Base-by-base conservation (phyloP, 2,888 invertebrate genomes). In the Noctuana brunneofusca region DNA sequence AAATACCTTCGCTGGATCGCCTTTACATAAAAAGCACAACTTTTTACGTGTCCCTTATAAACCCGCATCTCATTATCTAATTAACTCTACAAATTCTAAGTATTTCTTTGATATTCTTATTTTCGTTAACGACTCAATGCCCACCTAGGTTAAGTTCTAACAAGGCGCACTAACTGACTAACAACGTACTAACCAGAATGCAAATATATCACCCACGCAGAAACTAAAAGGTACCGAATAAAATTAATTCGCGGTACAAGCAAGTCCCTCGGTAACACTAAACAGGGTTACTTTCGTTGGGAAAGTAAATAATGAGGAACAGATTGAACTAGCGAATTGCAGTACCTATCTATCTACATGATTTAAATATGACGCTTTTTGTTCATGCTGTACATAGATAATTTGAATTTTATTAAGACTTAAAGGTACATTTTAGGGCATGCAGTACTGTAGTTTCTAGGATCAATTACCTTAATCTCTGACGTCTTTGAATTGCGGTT, bases 141-240 rank as follows among this genome's bases (percentile, higher is more conserved):
- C 69, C 69, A 65, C 73, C 73, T 66, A 71, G 70, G 46, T 52
- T 49, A 32, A 24, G 56, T 46, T 66, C 67, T 70, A 71, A 71
- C 72, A 69, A 69, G 68, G 65, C 66, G 54, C 65, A 58, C 63
- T 65, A 67, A 63, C 60, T 59, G 58, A 41, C 63, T 63, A 64
- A 67, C 65, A 50, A 55, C 56, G 53, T 59, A 59, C 64, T 58
- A 66, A 64, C 65, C 55, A 52, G 60, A 67, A 73, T 73, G 72
- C 71, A 66, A 74, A 72, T 74, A 54, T 64, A n/a, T 48, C 70
- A 62, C 73, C 72, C 69, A 72, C 74, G 41, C 46, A 22, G 59
- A 67, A 65, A 68, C 66, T 66, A 68, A 69, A 68, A 71, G 64
- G 64, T 67, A 65, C 59, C 63, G 65, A 65, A 63, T 64, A 56